Evolutionary conservation across 2,888 invertebrate genomes (phyloP), one percentile per base, ranked within the genome.

Genomic region (Perithous albicinctus): DNA sequence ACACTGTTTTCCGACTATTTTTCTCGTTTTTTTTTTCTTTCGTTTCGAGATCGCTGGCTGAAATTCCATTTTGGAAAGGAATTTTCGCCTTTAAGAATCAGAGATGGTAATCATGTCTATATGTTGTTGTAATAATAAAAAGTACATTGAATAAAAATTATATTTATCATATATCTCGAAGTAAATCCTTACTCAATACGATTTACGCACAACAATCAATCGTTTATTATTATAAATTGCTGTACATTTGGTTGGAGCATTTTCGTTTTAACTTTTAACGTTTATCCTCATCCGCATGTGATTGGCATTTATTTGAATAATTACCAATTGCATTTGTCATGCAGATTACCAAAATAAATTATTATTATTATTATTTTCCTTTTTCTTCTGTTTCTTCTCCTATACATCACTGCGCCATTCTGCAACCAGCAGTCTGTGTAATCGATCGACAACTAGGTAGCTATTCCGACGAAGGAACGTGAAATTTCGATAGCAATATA

Each of bases 281-380:
- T n/a, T n/a, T n/a, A 63, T 35, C 54, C 61, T 61, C 41, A 41
- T 41, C 61, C 41, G 41, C 61, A 66, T n/a, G 41, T 38, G 41
- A 75, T 70, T 69, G 73, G 74, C 70, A 75, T 41, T 70, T 23
- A 38, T 38, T 66, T 15, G 48, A 43, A 23, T 32, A 35, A 64
- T 41, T 51, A 18, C 63, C 41, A 26, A 26, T 61, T 66, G 67
- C 43, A 72, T 66, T 77, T 26, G 67, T 43, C 77, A 59, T 18
- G 78, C 78, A 54, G 83, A 79, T n/a, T 73, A 73, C 51, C 54
- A 83, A 82, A 85, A 85, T 85, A 85, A 85, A 84, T 84, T n/a
- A 56, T 56, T 12, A 56, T 56, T 12, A 20, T 54, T 54, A n/a
- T n/a, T n/a, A n/a, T n/a, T n/a, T n/a, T n/a, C n/a, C n/a, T n/a